phyloP scores from a whole-genome alignment of 2,888 invertebrate genomes.

The Amiota mariae region DNA sequence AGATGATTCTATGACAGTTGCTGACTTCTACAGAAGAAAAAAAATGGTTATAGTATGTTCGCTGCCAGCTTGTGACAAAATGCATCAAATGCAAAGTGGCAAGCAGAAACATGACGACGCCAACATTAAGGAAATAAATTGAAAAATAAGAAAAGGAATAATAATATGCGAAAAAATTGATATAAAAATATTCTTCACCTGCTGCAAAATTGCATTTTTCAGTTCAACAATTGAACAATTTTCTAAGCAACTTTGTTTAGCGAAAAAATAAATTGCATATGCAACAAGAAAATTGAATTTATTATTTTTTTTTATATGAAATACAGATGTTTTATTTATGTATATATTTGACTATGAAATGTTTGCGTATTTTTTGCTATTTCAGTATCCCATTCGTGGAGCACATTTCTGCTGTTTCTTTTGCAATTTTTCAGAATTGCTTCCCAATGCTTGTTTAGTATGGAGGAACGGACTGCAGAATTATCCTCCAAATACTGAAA shows the following conservation, averaged over 20 bases:
- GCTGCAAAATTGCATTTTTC: constrained; percentile 12
- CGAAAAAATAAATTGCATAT: no score
- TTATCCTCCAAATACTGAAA: no score
- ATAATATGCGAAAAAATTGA: background rate
- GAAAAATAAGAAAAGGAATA: background rate
- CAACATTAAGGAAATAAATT: background rate
- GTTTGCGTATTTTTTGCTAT: background rate
- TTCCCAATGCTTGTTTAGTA: no score
- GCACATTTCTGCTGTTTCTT: no score
- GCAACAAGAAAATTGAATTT: constrained; percentile 1
- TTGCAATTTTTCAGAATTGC: no score
- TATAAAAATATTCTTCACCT: constrained; percentile 2
- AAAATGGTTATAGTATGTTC: no score
- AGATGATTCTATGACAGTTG: no score
- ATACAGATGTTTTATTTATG: background rate
- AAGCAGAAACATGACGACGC: background rate
- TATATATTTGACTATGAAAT: background rate
- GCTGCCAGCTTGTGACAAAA: background rate
- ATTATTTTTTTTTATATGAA: background rate
- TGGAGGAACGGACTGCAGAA: no score
- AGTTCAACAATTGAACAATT: constrained; percentile 1
- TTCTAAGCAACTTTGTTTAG: background rate
- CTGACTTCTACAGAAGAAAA: no score
- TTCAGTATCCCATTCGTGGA: no score
- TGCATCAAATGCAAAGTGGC: background rate